These are phyloP conservation scores for Pachyseris speciosa DNA, from an alignment of 64 coral and sea anemone species.

Conservation along the genomic window DNA sequence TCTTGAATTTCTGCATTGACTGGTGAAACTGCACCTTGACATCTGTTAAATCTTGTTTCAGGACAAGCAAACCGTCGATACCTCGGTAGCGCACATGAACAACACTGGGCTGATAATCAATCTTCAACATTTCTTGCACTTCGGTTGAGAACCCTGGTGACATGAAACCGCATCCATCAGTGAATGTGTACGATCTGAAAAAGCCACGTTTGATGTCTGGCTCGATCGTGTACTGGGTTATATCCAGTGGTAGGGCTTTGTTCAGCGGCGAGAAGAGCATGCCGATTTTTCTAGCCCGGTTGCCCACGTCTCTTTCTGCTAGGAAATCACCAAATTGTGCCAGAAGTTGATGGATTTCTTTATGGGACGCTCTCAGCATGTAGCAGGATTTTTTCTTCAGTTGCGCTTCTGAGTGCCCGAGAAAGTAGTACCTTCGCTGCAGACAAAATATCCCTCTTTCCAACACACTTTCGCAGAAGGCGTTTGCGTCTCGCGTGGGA, in stretches of 20 bases:
- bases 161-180: too few relatives aligned
- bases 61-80: too few relatives aligned
- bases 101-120: constrained; percentile 60
- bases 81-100: constrained; percentile 64
- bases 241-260: constrained; percentile 15
- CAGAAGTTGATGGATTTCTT: constrained; percentile 67
- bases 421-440: constrained; percentile 3
- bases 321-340: constrained; percentile 73
- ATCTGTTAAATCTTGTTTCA: constrained; percentile 28
- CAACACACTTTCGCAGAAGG: neutral
- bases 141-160: constrained; percentile 55
- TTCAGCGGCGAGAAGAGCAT: too few relatives aligned
- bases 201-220: too few relatives aligned
- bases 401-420: constrained; percentile 51
- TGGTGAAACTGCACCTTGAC: too few relatives aligned
- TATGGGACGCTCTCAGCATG: constrained; percentile 47
- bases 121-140: too few relatives aligned
- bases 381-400: constrained; percentile 73
- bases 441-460: constrained; percentile 12
- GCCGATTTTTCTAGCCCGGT: constrained; percentile 54
- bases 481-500: neutral
- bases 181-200: too few relatives aligned
- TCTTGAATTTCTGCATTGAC: constrained; percentile 83
- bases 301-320: constrained; percentile 26
- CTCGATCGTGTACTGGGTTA: constrained; percentile 48